A percentile compares a stretch with the other conserved stretches of the same genome.
phyloP scores from a whole-genome alignment of 92 coral and sea anemone species.

The Nematostella vectensis region DNA sequence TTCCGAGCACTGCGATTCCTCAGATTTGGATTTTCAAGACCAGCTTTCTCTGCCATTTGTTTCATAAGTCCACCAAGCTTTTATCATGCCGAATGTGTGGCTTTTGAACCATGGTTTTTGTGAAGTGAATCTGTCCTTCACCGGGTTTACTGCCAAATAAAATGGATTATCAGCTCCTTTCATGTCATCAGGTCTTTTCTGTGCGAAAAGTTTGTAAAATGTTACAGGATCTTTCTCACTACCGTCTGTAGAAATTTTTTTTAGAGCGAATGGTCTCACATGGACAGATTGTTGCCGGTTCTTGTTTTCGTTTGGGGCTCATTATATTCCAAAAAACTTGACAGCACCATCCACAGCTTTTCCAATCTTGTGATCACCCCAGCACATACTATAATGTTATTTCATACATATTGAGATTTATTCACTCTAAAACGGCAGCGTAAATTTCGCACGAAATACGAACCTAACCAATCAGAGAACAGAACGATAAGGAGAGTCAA shows the following conservation, averaged over 20 bases:
- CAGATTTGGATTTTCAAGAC: neutral
- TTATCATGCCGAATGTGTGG: neutral
- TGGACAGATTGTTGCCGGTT: neutral
- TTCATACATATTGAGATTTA: too few species aligned
- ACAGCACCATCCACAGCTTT: neutral
- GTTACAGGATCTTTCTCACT: neutral
- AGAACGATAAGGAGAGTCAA: too few species aligned
- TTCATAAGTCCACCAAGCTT: neutral
- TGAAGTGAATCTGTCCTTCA: neutral
- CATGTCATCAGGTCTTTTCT: neutral
- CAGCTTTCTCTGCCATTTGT: constrained; percentile 1
- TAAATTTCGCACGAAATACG: too few species aligned
- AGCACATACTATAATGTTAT: neutral
- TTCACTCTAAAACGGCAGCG: too few species aligned
- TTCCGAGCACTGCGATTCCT: neutral
- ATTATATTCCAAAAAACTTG: neutral
- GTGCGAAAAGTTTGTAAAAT: neutral
- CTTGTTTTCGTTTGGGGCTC: neutral
- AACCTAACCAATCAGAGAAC: too few species aligned
- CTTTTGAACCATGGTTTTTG: neutral
- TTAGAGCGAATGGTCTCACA: neutral
- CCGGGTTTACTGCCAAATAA: neutral
- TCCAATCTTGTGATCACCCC: neutral
- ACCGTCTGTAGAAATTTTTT: neutral
- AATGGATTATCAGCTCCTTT: neutral